A percentile compares a stretch with the other conserved stretches of the same genome.
Conservation (phyloP, 2,888 invertebrate species). For the Drosophila siamana region DNA sequence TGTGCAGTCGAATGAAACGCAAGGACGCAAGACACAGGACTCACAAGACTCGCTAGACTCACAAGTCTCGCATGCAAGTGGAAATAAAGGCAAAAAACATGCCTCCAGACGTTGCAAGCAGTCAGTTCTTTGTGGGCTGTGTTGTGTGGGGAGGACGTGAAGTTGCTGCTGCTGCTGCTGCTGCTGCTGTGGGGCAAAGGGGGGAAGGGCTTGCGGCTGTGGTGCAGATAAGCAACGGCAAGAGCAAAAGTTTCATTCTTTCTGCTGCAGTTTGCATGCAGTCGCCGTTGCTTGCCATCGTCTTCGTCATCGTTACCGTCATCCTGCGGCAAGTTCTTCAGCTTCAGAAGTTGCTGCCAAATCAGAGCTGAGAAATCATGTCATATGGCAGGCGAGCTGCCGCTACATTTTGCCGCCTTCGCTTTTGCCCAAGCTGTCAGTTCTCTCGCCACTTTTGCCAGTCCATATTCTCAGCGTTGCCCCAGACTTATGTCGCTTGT, state of each 20-base stretch:
- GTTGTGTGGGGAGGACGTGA: background rate
- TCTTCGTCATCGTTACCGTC: conserved; percentile 1
- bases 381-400: conserved; percentile 63
- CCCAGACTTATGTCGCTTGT: no score
- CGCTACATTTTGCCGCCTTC: conserved; percentile 59
- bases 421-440: conserved; percentile 58
- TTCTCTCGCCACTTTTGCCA: no score
- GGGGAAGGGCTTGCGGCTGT: conserved; percentile 36
- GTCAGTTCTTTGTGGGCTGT: background rate
- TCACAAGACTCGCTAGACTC: conserved; percentile 26
- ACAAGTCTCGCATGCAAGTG: conserved; percentile 17
- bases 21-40: conserved; percentile 28
- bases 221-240: conserved; percentile 51
- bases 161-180: conserved; percentile 32
- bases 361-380: conserved; percentile 74
- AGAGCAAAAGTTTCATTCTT: conserved; percentile 53
- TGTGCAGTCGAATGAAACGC: conserved; percentile 4
- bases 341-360: conserved; percentile 58
- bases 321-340: conserved; percentile 51
- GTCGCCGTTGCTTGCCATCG: no score
- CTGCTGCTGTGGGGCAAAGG: background rate
- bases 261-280: conserved; percentile 43
- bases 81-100: conserved; percentile 10
- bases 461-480: no score
- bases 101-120: conserved; percentile 45